These are phyloP conservation scores for Tolypeutes matacus DNA, from an alignment of 2,797 vertebrate genomes.

Conservation along the genomic window DNA sequence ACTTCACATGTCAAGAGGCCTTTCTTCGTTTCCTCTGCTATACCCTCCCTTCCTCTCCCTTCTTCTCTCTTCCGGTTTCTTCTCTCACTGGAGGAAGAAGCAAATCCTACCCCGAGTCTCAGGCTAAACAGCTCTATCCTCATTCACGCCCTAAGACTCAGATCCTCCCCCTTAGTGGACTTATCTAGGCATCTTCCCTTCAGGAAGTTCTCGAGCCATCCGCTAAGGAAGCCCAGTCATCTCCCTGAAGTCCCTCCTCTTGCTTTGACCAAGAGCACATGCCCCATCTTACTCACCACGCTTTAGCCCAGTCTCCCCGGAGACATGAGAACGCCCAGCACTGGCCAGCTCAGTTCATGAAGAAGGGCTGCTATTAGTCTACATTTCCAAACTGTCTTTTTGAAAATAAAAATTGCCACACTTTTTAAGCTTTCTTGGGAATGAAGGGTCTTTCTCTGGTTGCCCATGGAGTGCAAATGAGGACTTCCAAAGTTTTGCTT, in stretches of 20 bases:
- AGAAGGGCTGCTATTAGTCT: background rate
- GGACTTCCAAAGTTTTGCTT: slow-evolving; percentile 15
- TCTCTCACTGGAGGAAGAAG: background rate
- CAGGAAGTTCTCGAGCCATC: background rate
- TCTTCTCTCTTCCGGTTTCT: background rate
- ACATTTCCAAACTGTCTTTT: background rate
- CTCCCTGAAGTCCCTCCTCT: background rate
- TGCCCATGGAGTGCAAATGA: background rate
- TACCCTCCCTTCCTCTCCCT: background rate
- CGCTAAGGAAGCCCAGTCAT: background rate
- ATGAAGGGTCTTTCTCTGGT: background rate
- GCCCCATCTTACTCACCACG: background rate
- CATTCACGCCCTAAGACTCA: background rate
- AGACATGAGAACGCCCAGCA: background rate
- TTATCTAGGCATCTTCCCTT: background rate
- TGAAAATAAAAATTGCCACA: slow-evolving; percentile 8
- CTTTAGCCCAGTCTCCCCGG: background rate
- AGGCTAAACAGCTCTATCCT: background rate
- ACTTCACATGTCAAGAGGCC: background rate
- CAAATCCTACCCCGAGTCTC: background rate
- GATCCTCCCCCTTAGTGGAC: background rate
- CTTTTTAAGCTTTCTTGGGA: background rate
- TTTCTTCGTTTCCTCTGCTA: background rate
- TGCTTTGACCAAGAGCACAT: background rate
- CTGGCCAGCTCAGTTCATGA: background rate